Base-by-base conservation (phyloP, 2,888 invertebrate species). In the Drosophila seclusa region DNA sequence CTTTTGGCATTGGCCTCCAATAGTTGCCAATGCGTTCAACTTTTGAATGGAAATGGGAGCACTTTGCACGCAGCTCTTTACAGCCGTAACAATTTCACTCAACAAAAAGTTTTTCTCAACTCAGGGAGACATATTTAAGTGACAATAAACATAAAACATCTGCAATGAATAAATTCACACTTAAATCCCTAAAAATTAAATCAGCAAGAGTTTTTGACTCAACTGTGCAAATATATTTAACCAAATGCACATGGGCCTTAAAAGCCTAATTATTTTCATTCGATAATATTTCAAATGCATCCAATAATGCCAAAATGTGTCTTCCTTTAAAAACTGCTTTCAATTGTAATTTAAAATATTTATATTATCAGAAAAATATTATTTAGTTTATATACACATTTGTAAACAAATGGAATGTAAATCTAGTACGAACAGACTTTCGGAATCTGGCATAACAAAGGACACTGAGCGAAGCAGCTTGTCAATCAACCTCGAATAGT, bases 31-130 rank as follows among this genome's bases (percentile, higher is more conserved):
- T 80, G 59, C 48, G 31, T 50, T 63, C 16, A 80, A 76, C 67
- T 77, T 76, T 60, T 10, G 50, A 66, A 76, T 80, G 70, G 49
- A 70, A 76, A 60, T 66, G 55, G 69, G 52, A 32, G 55, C 76
- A 63, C 62, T 75, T 79, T 61, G 38, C 69, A 57, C 80, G 65
- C 64, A 75, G 69, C 69, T 79, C 29, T 50, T 29, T 45, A 3
- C 24, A 24, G 21, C 66, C 76, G 67, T 71, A 76, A 54, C 64
- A 61, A 48, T 57, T 21, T 13, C 21, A 45, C 7, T 27, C 50
- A 58, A 52, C 21, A 38, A 60, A 77, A 76, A 67, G 50, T 76
- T 80, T 80, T 42, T 8, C 32, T 54, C 16, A 16, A 24, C 64
- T 49, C 32, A 38, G 32, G 21, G 11, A n/a, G 29, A 54, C 16